Conservation (phyloP, 2,888 invertebrate genomes). For the Acleris holmiana region DNA sequence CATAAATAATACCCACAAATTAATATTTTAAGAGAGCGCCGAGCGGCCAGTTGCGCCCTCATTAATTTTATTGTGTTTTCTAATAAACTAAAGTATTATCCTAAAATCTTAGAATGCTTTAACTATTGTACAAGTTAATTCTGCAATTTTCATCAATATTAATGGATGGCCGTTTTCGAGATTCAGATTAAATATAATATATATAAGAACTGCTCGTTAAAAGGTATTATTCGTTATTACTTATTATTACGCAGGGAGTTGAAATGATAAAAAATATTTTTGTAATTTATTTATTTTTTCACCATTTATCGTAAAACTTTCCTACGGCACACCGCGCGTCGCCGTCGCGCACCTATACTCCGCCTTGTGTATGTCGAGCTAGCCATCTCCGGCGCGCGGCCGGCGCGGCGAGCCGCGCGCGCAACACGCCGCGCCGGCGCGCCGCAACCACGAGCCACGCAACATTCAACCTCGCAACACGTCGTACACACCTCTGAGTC, state of each 20-base stretch:
- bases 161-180: too few relatives aligned
- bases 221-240: too few relatives aligned
- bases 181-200: too few relatives aligned
- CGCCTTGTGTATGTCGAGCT: constrained; percentile 80
- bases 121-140: too few relatives aligned
- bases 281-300: constrained; percentile 83
- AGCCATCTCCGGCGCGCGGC: constrained; percentile 40
- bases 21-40: too few relatives aligned
- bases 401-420: constrained; percentile 32
- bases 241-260: background rate
- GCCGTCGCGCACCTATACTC: constrained; percentile 79
- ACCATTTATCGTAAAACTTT: constrained; percentile 84
- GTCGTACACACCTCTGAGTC: background rate
- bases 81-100: too few relatives aligned
- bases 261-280: constrained; percentile 53
- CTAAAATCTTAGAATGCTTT: too few relatives aligned
- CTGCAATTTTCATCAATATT: too few relatives aligned
- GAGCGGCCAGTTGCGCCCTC: too few relatives aligned
- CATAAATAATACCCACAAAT: too few relatives aligned
- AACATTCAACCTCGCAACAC: constrained; percentile 1
- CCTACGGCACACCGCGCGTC: constrained; percentile 81
- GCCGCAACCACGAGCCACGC: background rate
- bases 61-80: too few relatives aligned
- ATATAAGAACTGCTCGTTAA: too few relatives aligned
- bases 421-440: constrained; percentile 2